Evolutionary conservation across 1,140 invertebrate genomes (phyloP).

Genomic region (Macrobrachium nipponense): DNA sequence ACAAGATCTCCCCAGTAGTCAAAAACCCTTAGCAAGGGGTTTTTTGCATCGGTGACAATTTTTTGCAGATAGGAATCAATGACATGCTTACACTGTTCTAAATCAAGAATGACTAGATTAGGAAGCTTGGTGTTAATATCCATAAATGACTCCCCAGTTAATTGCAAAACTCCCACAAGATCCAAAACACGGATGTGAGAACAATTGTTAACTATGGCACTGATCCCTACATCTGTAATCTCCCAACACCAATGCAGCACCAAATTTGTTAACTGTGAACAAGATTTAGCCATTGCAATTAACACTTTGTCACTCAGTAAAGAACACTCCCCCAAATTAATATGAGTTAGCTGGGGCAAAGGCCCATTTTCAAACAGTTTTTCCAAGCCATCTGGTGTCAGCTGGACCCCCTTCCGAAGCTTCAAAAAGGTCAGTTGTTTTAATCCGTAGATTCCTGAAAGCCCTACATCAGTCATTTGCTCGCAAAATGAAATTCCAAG

Average conservation of each 20-base stretch:
- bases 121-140: constrained; percentile 51
- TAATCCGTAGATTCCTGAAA: constrained; percentile 53
- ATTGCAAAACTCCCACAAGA: constrained; percentile 58
- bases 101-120: constrained; percentile 52
- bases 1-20: constrained; percentile 64
- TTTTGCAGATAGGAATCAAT: constrained; percentile 48
- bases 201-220: constrained; percentile 47
- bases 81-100: constrained; percentile 63
- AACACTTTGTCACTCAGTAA: constrained; percentile 60
- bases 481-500: constrained; percentile 64
- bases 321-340: constrained; percentile 63
- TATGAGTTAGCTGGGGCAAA: constrained; percentile 44
- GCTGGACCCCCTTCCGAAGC: constrained; percentile 56
- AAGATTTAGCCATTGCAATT: constrained; percentile 46
- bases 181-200: constrained; percentile 48
- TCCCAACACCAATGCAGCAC: constrained; percentile 65
- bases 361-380: constrained; percentile 38
- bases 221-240: constrained; percentile 63
- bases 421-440: constrained; percentile 53
- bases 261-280: constrained; percentile 41
- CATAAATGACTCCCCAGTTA: constrained; percentile 58
- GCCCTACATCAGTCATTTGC: constrained; percentile 63
- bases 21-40: constrained; percentile 58
- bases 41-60: constrained; percentile 39
- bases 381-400: constrained; percentile 48